These are phyloP conservation scores for Allobates femoralis DNA, from an alignment of 2,797 vertebrate species.

Conservation along the genomic window DNA sequence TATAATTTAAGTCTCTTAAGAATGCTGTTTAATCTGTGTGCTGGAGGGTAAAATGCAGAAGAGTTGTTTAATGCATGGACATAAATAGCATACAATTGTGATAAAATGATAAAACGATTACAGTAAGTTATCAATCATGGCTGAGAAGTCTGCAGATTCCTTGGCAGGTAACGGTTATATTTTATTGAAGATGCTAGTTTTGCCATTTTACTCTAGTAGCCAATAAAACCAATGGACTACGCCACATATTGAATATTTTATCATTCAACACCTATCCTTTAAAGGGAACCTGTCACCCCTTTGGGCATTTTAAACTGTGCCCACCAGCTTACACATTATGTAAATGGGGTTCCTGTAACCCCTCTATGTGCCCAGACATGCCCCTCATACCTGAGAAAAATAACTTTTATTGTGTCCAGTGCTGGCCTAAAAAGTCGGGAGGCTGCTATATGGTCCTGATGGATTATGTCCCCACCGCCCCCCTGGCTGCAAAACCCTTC, in stretches of 20 bases:
- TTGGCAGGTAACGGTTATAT: not conserved
- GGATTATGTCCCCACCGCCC: no score
- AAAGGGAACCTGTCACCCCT: no score
- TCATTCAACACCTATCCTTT: not conserved
- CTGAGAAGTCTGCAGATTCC: not conserved
- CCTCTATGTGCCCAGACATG: no score
- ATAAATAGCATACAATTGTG: slow-evolving; percentile 26
- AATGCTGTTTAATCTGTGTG: slow-evolving; percentile 31
- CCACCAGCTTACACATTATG: no score
- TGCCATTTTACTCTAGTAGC: not conserved
- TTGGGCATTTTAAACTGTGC: no score
- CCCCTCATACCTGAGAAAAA: no score
- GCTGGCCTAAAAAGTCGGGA: no score
- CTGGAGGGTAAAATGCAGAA: slow-evolving; percentile 26
- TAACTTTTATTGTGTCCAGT: no score
- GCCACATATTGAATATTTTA: not conserved
- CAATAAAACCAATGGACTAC: not conserved
- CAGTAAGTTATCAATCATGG: not conserved
- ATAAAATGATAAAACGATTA: slow-evolving; percentile 24
- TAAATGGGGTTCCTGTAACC: no score
- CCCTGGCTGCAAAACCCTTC: no score
- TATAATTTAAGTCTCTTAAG: slow-evolving; percentile 34
- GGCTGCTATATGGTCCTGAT: no score
- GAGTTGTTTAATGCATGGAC: slow-evolving; percentile 30
- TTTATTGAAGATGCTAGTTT: not conserved